Evolutionary conservation across 2,888 invertebrate genomes (phyloP).

Genomic region (Pheosia gnoma): DNA sequence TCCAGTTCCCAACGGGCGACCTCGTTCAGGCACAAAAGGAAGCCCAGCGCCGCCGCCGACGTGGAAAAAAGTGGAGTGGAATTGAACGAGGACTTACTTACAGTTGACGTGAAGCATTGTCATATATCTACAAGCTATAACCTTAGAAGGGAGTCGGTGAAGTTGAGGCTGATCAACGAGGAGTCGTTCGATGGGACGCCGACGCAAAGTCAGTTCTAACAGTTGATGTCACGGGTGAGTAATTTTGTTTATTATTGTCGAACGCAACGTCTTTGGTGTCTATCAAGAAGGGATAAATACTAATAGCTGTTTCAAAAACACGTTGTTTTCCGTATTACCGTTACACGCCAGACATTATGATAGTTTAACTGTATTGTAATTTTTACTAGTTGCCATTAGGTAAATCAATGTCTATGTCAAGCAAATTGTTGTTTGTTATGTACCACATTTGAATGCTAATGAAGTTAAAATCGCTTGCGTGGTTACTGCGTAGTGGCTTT

Average conservation of each 20-base stretch:
- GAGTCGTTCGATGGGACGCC: constrained; percentile 76
- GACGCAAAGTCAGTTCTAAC: constrained; percentile 80
- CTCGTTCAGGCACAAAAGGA: constrained; percentile 81
- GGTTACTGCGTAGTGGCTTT: not conserved
- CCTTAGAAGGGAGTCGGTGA: constrained; percentile 75
- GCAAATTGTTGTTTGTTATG: not conserved
- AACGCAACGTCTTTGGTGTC: not conserved
- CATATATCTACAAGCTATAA: constrained; percentile 80
- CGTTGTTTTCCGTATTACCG: not conserved
- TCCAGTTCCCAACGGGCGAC: constrained; percentile 81
- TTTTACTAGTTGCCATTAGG: no score
- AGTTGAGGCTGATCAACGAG: constrained; percentile 75
- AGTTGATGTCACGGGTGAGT: constrained; percentile 72
- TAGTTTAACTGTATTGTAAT: no score
- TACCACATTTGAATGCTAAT: not conserved
- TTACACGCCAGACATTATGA: not conserved
- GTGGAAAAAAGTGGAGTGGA: constrained; percentile 84
- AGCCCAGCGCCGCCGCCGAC: constrained; percentile 85
- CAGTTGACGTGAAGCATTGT: constrained; percentile 77
- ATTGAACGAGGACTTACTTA: constrained; percentile 72
- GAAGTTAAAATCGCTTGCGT: constrained; percentile 1
- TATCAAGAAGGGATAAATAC: not conserved
- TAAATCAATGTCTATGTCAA: no score
- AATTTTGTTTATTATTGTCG: constrained; percentile 7
- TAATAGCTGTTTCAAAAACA: not conserved